phyloP scores from a whole-genome alignment of 2,797 vertebrate species.

The Lacerta viridis region DNA sequence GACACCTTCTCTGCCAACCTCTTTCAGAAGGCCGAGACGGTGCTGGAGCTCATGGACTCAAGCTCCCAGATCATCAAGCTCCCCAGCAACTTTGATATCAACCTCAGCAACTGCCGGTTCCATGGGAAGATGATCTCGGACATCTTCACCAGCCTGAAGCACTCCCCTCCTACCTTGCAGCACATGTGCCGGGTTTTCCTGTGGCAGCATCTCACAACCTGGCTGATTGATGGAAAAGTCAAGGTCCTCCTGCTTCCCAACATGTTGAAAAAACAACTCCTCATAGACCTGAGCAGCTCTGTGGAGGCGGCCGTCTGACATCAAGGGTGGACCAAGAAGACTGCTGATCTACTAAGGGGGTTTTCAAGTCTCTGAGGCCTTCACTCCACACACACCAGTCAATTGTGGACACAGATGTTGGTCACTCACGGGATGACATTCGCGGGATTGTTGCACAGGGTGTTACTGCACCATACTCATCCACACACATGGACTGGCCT shows the following conservation, averaged over 20 bases:
- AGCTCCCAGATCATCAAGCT: conserved; percentile 78
- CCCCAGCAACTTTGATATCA: conserved; percentile 81
- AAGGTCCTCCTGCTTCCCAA: conserved; percentile 90
- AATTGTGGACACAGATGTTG: background rate
- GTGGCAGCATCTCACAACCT: conserved; percentile 84
- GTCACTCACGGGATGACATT: background rate
- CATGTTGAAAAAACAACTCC: conserved; percentile 90
- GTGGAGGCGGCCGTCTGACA: conserved; percentile 67
- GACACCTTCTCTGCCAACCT: conserved; percentile 83
- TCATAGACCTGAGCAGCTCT: conserved; percentile 79
- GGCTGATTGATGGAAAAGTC: conserved; percentile 88
- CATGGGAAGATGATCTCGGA: conserved; percentile 82
- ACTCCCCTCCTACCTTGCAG: conserved; percentile 84
- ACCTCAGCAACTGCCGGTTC: conserved; percentile 71
- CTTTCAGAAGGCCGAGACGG: conserved; percentile 87
- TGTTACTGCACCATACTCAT: too few species aligned
- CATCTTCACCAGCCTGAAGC: conserved; percentile 82
- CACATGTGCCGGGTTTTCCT: conserved; percentile 89
- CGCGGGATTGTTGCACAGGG: rapidly evolving
- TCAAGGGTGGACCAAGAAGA: background rate
- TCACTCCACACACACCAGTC: background rate
- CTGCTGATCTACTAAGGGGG: background rate
- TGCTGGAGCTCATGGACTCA: conserved; percentile 89
- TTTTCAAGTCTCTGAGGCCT: background rate
- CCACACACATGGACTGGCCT: too few species aligned